A percentile compares a stretch with the other conserved stretches of the same genome.
These are phyloP conservation scores for Bombus haemorrhoidalis DNA, from an alignment of 1,140 invertebrate species.

Conservation along the genomic window DNA sequence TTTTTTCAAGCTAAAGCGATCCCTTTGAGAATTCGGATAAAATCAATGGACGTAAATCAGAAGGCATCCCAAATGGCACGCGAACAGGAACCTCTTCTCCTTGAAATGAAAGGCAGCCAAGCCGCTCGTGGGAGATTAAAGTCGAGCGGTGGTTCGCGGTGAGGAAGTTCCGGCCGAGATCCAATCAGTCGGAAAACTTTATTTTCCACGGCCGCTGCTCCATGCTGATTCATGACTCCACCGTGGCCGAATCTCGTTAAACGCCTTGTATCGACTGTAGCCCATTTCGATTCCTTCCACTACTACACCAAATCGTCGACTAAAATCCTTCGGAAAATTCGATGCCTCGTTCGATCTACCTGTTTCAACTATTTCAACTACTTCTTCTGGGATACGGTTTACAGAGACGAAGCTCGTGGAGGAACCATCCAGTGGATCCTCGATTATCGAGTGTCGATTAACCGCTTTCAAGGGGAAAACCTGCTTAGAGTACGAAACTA, in stretches of 20 bases:
- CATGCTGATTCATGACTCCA: conserved; percentile 35
- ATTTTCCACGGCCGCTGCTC: conserved; percentile 24
- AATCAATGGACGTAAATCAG: conserved; percentile 37
- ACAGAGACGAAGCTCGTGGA: neutral
- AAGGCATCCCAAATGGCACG: conserved; percentile 9
- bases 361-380: neutral
- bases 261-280: neutral
- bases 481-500: neutral
- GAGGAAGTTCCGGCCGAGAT: conserved; percentile 24
- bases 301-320: neutral
- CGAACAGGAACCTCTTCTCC: neutral
- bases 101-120: conserved; percentile 4
- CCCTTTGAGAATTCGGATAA: neutral
- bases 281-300: neutral
- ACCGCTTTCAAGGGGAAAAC: neutral
- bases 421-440: neutral
- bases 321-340: neutral
- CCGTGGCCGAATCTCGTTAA: conserved; percentile 10
- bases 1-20: no score
- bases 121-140: conserved; percentile 37
- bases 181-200: conserved; percentile 52
- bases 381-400: neutral
- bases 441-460: conserved; percentile 36
- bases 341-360: neutral
- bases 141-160: conserved; percentile 18